A percentile compares a stretch with the other conserved stretches of the same genome.
Evolutionary conservation across 2,888 invertebrate genomes (phyloP).

Genomic region (Aspidiotus destructor): DNA sequence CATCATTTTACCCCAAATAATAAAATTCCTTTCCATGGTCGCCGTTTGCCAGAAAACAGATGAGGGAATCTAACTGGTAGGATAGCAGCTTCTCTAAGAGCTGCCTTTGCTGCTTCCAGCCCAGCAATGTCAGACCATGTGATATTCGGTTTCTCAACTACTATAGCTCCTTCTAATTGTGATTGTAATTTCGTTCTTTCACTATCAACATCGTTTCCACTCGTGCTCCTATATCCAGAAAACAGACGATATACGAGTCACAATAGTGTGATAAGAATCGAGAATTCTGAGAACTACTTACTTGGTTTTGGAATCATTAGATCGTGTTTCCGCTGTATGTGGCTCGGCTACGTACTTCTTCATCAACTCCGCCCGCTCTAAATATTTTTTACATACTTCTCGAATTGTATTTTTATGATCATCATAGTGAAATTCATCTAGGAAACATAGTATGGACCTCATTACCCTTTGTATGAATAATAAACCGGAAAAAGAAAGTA

Average conservation of each 20-base stretch:
- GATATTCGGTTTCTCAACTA: constrained; percentile 93
- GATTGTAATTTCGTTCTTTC: constrained; percentile 92
- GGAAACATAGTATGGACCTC: neutral
- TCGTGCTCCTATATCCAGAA: neutral
- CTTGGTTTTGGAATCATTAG: constrained; percentile 78
- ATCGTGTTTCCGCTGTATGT: constrained; percentile 62
- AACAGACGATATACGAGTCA: neutral
- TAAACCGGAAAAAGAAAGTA: neutral
- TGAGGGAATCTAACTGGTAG: constrained; percentile 97
- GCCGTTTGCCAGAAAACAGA: constrained; percentile 92
- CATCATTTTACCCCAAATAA: constrained; percentile 67
- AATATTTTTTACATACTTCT: constrained; percentile 83
- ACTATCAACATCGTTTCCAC: constrained; percentile 66
- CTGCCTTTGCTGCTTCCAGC: constrained; percentile 91
- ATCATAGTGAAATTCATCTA: constrained; percentile 94
- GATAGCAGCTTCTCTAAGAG: constrained; percentile 96
- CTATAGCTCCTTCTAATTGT: constrained; percentile 86
- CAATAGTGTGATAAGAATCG: neutral
- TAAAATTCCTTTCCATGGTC: constrained; percentile 97
- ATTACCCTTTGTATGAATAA: neutral
- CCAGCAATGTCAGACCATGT: constrained; percentile 98
- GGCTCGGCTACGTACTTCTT: constrained; percentile 84
- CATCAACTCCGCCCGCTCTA: constrained; percentile 93
- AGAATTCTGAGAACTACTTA: constrained; percentile 39
- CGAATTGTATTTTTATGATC: constrained; percentile 94